Evolutionary conservation across 2,113 vertebrate genomes (phyloP).

Genomic region (Aspiorhynchus laticeps): DNA sequence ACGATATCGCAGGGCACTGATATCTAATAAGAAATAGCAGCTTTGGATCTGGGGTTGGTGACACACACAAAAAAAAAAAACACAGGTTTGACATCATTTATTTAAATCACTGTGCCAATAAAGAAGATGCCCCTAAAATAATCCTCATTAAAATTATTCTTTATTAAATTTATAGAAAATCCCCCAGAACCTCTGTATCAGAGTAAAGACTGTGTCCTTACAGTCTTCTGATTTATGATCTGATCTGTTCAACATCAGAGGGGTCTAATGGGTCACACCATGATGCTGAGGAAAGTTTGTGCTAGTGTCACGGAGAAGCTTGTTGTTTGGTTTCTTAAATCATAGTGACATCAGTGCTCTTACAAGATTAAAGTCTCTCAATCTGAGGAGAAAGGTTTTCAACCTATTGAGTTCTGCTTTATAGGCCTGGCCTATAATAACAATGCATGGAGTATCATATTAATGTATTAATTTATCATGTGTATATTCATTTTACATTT

Average conservation of each 20-base stretch:
- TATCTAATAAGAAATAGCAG: not conserved
- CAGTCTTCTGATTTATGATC: too few relatives aligned
- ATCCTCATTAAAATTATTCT: too few relatives aligned
- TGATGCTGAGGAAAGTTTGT: not conserved
- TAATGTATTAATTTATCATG: not conserved
- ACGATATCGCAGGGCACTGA: not conserved
- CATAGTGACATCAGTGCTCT: not conserved
- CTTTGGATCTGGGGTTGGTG: too few relatives aligned
- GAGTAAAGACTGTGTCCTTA: not conserved
- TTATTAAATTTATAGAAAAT: not conserved
- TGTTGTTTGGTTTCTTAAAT: not conserved
- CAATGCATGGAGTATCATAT: not conserved
- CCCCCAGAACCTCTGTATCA: too few relatives aligned
- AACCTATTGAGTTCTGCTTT: not conserved
- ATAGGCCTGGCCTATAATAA: not conserved
- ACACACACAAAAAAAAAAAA: not conserved
- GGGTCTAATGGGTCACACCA: not conserved
- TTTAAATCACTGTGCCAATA: not conserved
- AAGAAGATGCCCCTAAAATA: not conserved
- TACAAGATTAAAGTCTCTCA: constrained; percentile 20
- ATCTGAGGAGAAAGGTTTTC: not conserved
- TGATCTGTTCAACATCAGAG: not conserved
- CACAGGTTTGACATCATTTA: not conserved
- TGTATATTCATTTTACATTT: not conserved
- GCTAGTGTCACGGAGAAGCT: not conserved